phyloP scores from a whole-genome alignment of 1,140 invertebrate species.

The Ceratoteleas bidentatus region DNA sequence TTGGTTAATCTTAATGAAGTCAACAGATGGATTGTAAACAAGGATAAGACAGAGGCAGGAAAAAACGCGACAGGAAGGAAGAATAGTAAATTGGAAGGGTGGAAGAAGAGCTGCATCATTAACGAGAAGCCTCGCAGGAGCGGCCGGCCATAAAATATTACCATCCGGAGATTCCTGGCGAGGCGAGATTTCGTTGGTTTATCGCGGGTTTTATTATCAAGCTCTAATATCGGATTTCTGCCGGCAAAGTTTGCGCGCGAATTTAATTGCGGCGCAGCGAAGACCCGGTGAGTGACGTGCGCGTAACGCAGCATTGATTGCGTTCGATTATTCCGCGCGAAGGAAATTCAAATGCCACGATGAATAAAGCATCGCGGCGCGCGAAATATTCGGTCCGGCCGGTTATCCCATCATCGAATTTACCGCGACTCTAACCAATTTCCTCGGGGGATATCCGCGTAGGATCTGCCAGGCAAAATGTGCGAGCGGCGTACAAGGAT shows the following conservation, averaged over 20 bases:
- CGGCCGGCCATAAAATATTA: conserved; percentile 62
- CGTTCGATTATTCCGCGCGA: conserved; percentile 11
- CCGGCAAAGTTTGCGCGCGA: conserved; percentile 22
- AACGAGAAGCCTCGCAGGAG: conserved; percentile 49
- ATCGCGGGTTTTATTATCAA: conserved; percentile 62
- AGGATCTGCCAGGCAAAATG: conserved; percentile 29
- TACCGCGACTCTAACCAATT: conserved; percentile 34
- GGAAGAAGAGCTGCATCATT: conserved; percentile 63
- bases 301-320: conserved; percentile 26
- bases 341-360: conserved; percentile 21
- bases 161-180: conserved; percentile 40
- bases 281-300: conserved; percentile 5
- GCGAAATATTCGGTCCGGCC: neutral
- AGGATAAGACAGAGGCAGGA: conserved; percentile 47
- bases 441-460: conserved; percentile 36
- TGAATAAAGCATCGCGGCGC: conserved; percentile 13
- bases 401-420: conserved; percentile 25
- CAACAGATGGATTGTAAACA: conserved; percentile 47
- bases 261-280: conserved; percentile 32
- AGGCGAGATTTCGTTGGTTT: conserved; percentile 49
- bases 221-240: conserved; percentile 45
- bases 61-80: conserved; percentile 51
- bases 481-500: conserved; percentile 33
- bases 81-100: conserved; percentile 58
- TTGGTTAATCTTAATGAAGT: conserved; percentile 60